Conservation (phyloP, 2,113 vertebrate genomes). For the Aspidoscelis tigris region DNA sequence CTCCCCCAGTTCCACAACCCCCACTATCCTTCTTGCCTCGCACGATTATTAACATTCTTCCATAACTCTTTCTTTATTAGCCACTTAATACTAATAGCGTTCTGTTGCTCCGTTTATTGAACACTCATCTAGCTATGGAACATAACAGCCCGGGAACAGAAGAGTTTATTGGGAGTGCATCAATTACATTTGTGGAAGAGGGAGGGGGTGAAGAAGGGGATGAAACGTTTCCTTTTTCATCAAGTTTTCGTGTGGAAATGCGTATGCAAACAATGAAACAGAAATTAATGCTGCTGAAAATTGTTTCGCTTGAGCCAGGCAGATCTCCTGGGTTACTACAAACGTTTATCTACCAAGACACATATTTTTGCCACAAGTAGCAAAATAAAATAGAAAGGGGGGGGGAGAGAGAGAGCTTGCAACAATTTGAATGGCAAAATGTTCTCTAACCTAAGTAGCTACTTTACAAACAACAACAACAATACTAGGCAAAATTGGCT, state of each 20-base stretch:
- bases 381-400: neutral
- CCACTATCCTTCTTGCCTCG: conserved; percentile 11
- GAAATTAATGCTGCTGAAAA: conserved; percentile 50
- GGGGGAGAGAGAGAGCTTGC: neutral
- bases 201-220: neutral
- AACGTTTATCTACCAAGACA: conserved; percentile 27
- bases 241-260: conserved; percentile 55
- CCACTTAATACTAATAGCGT: conserved; percentile 63
- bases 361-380: neutral
- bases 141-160: conserved; percentile 42
- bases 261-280: conserved; percentile 20
- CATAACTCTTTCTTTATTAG: conserved; percentile 68
- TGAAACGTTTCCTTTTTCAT: conserved; percentile 31
- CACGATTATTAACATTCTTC: conserved; percentile 51
- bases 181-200: conserved; percentile 47
- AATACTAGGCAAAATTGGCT: neutral
- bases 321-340: conserved; percentile 36
- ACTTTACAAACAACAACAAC: neutral
- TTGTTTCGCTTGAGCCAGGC: conserved; percentile 28
- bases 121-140: conserved; percentile 41
- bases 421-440: neutral
- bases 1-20: neutral
- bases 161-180: conserved; percentile 55
- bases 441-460: neutral
- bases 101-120: conserved; percentile 65